phyloP scores from a whole-genome alignment of 2,888 invertebrate genomes.

The Creontiades dilutus region DNA sequence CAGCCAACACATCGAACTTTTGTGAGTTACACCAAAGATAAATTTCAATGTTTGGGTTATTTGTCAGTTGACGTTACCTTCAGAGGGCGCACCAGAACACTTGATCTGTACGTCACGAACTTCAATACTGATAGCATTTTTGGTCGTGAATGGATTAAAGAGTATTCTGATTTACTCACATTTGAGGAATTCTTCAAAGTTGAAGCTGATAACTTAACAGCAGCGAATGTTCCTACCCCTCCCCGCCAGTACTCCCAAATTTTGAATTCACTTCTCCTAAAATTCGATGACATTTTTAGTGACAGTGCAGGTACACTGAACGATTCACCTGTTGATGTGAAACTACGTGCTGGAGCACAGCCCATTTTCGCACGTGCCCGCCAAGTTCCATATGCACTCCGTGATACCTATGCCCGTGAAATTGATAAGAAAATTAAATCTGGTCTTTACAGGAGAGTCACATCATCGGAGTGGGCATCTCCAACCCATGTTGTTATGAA shows the following conservation, averaged over 20 bases:
- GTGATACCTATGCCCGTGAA: neutral
- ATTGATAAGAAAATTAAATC: too few species aligned
- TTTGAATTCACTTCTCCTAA: too few species aligned
- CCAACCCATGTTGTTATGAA: neutral
- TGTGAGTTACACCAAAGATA: conserved; percentile 45
- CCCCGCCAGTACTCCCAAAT: too few species aligned
- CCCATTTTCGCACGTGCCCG: too few species aligned
- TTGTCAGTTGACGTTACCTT: neutral
- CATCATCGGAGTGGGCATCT: conserved; percentile 73
- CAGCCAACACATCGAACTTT: conserved; percentile 30
- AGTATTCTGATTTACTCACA: conserved; percentile 17
- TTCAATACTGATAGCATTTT: conserved; percentile 45
- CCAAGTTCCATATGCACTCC: too few species aligned
- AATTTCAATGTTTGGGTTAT: conserved; percentile 46
- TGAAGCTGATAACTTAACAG: neutral
- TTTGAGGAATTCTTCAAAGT: conserved; percentile 50
- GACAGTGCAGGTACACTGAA: too few species aligned
- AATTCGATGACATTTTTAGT: too few species aligned
- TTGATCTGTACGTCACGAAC: neutral
- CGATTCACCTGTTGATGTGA: too few species aligned
- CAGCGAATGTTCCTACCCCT: too few species aligned
- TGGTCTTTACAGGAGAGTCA: conserved; percentile 75
- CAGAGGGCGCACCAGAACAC: too few species aligned
- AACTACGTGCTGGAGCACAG: too few species aligned
- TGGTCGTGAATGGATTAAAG: conserved; percentile 55